Conservation (phyloP, 2,888 invertebrate genomes). For the Rhorus exstirpatorius region DNA sequence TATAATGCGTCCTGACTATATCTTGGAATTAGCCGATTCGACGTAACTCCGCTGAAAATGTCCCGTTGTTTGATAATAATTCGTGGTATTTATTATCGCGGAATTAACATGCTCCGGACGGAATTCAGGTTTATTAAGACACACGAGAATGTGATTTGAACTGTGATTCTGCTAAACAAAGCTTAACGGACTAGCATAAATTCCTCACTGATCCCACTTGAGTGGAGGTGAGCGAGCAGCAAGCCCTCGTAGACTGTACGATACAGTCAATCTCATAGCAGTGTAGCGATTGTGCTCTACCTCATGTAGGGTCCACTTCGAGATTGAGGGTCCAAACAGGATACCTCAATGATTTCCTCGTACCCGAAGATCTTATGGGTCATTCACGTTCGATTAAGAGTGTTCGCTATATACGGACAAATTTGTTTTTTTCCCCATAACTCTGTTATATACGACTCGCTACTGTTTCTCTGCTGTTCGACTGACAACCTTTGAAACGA, state of each 20-base stretch:
- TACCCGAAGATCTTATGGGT: neutral
- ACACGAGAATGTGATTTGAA: conserved; percentile 37
- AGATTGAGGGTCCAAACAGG: conserved; percentile 4
- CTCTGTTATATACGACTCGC: neutral
- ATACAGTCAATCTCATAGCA: conserved; percentile 33
- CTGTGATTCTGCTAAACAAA: conserved; percentile 47
- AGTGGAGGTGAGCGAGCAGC: conserved; percentile 33
- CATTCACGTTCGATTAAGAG: neutral
- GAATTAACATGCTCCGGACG: conserved; percentile 22
- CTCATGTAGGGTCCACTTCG: conserved; percentile 15
- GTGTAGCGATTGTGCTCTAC: neutral
- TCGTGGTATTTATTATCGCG: conserved; percentile 1
- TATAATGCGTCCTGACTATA: too few species aligned
- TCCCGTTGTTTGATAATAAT: neutral
- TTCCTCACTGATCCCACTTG: conserved; percentile 50
- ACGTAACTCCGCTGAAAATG: neutral
- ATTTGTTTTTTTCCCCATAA: too few species aligned
- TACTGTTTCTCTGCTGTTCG: neutral
- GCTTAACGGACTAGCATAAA: conserved; percentile 55
- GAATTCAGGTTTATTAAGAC: conserved; percentile 31
- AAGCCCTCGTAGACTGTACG: conserved; percentile 47
- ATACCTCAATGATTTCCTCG: neutral
- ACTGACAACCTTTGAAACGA: neutral
- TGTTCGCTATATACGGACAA: too few species aligned
- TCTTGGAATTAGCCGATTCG: too few species aligned